Conservation (phyloP, 2,113 vertebrate species). For the Galeopterus variegatus region DNA sequence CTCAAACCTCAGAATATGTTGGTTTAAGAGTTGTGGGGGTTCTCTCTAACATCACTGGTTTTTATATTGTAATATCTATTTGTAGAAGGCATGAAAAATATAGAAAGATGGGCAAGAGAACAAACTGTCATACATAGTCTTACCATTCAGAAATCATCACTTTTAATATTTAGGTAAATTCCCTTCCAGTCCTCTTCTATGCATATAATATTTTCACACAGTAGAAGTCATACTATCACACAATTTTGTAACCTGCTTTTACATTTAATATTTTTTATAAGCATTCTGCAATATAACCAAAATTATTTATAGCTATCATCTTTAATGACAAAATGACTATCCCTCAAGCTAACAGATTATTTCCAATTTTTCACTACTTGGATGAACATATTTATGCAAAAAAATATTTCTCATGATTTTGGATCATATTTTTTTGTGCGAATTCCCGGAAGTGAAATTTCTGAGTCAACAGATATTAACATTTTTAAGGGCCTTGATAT, state of each 20-base stretch:
- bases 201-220: not conserved
- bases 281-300: not conserved
- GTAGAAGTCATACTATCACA: not conserved
- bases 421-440: slow-evolving; percentile 34
- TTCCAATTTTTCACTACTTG: slow-evolving; percentile 15
- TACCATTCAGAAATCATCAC: not conserved
- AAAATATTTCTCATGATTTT: slow-evolving; percentile 27
- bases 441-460: slow-evolving; percentile 37
- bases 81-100: not conserved
- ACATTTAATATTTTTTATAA: not conserved
- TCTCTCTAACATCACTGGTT: not conserved
- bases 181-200: not conserved
- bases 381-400: not conserved
- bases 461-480: slow-evolving; percentile 21
- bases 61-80: not conserved
- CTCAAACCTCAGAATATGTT: not conserved
- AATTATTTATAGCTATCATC: slow-evolving; percentile 18
- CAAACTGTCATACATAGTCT: not conserved
- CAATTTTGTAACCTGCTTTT: not conserved
- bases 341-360: not conserved
- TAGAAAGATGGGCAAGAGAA: not conserved
- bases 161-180: slow-evolving; percentile 17
- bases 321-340: not conserved
- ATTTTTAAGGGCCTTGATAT: slow-evolving; percentile 26
- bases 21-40: not conserved